These are phyloP conservation scores for Pammene aurita DNA, from an alignment of 2,888 invertebrate genomes.

Conservation along the genomic window DNA sequence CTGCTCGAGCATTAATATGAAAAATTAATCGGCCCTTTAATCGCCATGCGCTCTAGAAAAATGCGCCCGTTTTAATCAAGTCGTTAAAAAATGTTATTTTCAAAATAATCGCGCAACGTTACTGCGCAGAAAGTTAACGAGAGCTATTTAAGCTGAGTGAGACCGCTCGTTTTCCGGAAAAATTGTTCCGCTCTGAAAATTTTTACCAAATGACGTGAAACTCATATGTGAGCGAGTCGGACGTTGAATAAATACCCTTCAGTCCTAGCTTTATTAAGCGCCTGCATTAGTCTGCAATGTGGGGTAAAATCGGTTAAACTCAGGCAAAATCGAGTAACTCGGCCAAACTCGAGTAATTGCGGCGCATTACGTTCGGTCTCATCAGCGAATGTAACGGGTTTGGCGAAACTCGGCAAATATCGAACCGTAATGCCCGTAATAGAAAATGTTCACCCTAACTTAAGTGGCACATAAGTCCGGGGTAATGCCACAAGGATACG, in stretches of 20 bases:
- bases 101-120: constrained; percentile 71
- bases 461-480: background rate
- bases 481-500: too few relatives aligned
- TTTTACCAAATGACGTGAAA: constrained; percentile 75
- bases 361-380: constrained; percentile 50
- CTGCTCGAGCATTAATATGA: constrained; percentile 58
- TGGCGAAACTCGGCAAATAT: constrained; percentile 19
- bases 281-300: constrained; percentile 57
- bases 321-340: constrained; percentile 52
- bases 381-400: constrained; percentile 32
- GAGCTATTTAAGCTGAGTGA: constrained; percentile 72
- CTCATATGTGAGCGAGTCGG: constrained; percentile 67
- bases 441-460: background rate
- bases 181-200: constrained; percentile 76
- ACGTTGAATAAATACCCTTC: constrained; percentile 58
- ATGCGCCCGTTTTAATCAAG: constrained; percentile 68
- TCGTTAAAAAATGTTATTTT: constrained; percentile 73
- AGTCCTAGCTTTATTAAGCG: constrained; percentile 60
- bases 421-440: background rate
- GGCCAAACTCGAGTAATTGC: constrained; percentile 58
- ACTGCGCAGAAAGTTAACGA: constrained; percentile 76
- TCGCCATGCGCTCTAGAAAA: constrained; percentile 51
- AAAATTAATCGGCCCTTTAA: constrained; percentile 54
- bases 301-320: constrained; percentile 43
- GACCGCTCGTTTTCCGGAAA: constrained; percentile 63